phyloP scores from a whole-genome alignment of 2,888 invertebrate genomes.

The Didymodactylos carnosus region DNA sequence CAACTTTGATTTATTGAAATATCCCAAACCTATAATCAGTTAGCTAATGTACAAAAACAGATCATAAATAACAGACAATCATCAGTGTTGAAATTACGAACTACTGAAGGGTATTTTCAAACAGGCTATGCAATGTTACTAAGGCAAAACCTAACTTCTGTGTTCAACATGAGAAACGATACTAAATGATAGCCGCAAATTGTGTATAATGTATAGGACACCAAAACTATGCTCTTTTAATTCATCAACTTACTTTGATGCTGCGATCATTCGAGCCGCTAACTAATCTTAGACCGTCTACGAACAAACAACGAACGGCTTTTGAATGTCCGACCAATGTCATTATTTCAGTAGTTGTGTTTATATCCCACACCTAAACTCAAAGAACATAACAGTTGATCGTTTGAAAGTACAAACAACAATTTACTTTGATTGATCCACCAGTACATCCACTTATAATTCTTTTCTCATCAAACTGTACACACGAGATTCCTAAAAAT shows the following conservation, averaged over 20 bases:
- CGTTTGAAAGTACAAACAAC: background rate
- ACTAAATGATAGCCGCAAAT: too few species aligned
- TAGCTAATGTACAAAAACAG: too few species aligned
- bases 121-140: too few species aligned
- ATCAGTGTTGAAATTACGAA: too few species aligned
- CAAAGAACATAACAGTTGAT: too few species aligned
- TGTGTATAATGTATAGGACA: too few species aligned
- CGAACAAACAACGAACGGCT: conserved; percentile 38
- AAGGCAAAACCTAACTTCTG: too few species aligned
- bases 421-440: conserved; percentile 37
- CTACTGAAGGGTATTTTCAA: too few species aligned
- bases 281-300: conserved; percentile 28
- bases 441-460: conserved; percentile 40
- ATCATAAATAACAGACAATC: too few species aligned
- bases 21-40: conserved; percentile 39
- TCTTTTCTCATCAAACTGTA: conserved; percentile 39
- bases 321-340: conserved; percentile 39
- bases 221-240: background rate
- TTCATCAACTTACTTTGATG: conserved; percentile 27
- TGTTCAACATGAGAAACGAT: too few species aligned
- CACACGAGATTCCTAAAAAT: conserved; percentile 36
- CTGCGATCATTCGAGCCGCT: conserved; percentile 34
- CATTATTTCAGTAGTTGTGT: conserved; percentile 38
- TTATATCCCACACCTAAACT: conserved; percentile 24
- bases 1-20: conserved; percentile 35